Base-by-base conservation (phyloP, 2,113 vertebrate genomes). In the Cyprinodon brontotheroides region DNA sequence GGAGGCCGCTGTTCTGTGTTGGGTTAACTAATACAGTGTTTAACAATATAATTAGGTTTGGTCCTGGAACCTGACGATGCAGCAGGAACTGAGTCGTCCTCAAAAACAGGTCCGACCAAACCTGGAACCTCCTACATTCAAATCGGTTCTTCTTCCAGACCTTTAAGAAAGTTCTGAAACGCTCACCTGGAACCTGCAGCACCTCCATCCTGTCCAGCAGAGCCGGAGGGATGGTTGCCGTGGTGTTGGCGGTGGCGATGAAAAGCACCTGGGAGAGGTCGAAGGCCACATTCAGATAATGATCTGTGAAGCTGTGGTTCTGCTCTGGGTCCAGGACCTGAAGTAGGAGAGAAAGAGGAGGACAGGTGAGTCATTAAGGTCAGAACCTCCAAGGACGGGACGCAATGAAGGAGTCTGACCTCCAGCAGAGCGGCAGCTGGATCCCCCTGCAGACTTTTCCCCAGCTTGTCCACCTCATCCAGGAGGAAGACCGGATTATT, bases 261-360 rank as follows among this genome's bases (percentile, higher is more conserved):
- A 99, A 99, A 61, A 99, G 96, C 59, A 99, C 98, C 93, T 99
- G 98, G 40, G 98, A 99, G 80, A 99, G 95, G 91, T 99, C 98
- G 81, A 99, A 99, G 75, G 98, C 93, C 71, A 99, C 97, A 0
- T 99, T 99, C 20, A 99, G 94, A 87, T 98, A 99, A 89, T 98
- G 98, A 79, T 99, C 97, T 0, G 97, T 99, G 92, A 99, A 99
- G 90, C 96, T 96, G 91, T 99, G 97, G 87, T 99, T 99, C 87
- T 99, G 98, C 82, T 99, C 98, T 0, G 97, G 97, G 90, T 99
- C 98, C 88, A 99, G 86, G 61, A 99, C 98, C 98, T 99, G 62
- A 45, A 72, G 11, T 72, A 43, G 68, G 20, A 20, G 9, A 57
- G 50, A 57, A 57, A 57, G 5, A 8, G 11, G 43, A 45, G 11